A percentile compares a stretch with the other conserved stretches of the same genome.
These are phyloP conservation scores for Strigamia maritima DNA, from an alignment of 2,888 invertebrate genomes.

Conservation along the genomic window DNA sequence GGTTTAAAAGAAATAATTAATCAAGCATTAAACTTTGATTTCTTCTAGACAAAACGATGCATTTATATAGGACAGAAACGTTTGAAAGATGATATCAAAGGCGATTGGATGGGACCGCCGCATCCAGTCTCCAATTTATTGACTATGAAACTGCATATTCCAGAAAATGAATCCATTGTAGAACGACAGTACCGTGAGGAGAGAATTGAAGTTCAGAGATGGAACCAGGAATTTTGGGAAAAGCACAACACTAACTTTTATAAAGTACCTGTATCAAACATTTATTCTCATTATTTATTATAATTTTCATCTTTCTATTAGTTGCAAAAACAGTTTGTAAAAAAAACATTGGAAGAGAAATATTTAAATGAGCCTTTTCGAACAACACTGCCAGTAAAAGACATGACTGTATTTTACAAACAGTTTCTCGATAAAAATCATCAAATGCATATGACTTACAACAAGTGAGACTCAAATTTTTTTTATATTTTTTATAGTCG, in stretches of 20 bases:
- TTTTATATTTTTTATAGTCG: not conserved
- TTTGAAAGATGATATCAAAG: not conserved
- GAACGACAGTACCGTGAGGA: slow-evolving; percentile 64
- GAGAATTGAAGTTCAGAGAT: slow-evolving; percentile 68
- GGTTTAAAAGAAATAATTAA: too few species aligned
- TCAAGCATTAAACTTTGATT: too few species aligned
- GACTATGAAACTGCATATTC: slow-evolving; percentile 64
- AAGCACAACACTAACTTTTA: slow-evolving; percentile 73
- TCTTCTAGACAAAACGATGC: not conserved
- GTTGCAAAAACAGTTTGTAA: not conserved
- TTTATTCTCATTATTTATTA: not conserved
- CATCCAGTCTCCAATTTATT: slow-evolving; percentile 76
- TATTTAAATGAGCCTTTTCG: not conserved
- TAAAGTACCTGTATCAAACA: slow-evolving; percentile 56
- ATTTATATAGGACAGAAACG: not conserved
- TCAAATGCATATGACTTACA: slow-evolving; percentile 70
- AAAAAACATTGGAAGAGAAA: slow-evolving; percentile 17
- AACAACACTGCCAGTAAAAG: slow-evolving; percentile 28
- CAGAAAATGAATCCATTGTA: slow-evolving; percentile 63
- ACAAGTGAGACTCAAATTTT: slow-evolving; percentile 50
- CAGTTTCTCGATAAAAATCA: slow-evolving; percentile 78
- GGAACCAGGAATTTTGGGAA: slow-evolving; percentile 83
- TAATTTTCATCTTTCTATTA: not conserved
- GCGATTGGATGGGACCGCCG: slow-evolving; percentile 71
- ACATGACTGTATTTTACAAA: slow-evolving; percentile 80